A percentile compares a stretch with the other conserved stretches of the same genome.
phyloP scores from a whole-genome alignment of 2,888 invertebrate genomes.

The Aleiodes alternator region DNA sequence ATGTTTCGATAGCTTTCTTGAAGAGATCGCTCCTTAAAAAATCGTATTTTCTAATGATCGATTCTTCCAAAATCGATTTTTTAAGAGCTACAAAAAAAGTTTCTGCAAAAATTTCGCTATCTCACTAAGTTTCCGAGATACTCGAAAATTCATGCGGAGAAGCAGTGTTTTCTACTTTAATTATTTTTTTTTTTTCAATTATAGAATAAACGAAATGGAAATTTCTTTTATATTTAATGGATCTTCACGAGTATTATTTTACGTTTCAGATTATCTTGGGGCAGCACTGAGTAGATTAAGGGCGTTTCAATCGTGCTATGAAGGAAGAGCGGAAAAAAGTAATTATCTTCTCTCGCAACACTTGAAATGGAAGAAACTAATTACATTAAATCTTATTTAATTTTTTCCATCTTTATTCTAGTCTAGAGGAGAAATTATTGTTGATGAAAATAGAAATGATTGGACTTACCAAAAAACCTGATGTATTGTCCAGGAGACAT shows the following conservation, averaged over 20 bases:
- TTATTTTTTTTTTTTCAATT: constrained; percentile 10
- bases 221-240: constrained; percentile 19
- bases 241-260: constrained; percentile 18
- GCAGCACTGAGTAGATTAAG: background rate
- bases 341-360: constrained; percentile 32
- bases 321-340: constrained; percentile 34
- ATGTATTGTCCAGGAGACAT: constrained; percentile 99
- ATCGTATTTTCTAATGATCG: too few species aligned
- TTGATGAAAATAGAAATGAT: background rate
- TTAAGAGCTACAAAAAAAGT: too few species aligned
- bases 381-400: constrained; percentile 9
- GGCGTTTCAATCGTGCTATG: constrained; percentile 10
- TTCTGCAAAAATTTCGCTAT: too few species aligned
- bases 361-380: constrained; percentile 22
- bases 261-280: constrained; percentile 21
- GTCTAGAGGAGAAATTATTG: background rate
- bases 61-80: too few species aligned
- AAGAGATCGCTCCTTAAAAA: too few species aligned
- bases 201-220: constrained; percentile 11
- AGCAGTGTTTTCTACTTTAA: too few species aligned
- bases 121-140: too few species aligned
- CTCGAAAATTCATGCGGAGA: too few species aligned
- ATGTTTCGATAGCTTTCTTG: too few species aligned
- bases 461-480: constrained; percentile 94
- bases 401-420: background rate